Base-by-base conservation (phyloP, 2,797 vertebrate species). In the Spinibarbus caldwelli region DNA sequence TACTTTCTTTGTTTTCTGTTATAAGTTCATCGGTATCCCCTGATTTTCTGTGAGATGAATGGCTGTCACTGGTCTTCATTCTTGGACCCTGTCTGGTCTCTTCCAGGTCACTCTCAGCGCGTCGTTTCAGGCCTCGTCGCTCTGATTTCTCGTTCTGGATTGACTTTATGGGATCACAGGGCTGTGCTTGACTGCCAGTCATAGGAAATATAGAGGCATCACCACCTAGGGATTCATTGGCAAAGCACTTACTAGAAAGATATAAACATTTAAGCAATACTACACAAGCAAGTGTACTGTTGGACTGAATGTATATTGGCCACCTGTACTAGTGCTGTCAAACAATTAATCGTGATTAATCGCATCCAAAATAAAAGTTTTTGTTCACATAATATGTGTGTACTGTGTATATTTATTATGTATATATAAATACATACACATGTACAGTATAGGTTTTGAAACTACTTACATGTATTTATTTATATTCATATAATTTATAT, bases 131-230 rank as follows among this genome's bases (percentile, higher is more conserved):
- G 52, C 79, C 43, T 45, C 83, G 79, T 68, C 62, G 71, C 1
- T 70, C 85, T 0, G 38, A 11, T 17, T 45, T 64, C n/a, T 68
- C 38, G 10, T 11, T 70, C 66, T 26, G 38, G 49, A 34, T 43
- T 49, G 26, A 19, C 7, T 71, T 43, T 68, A 94, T 80, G 15
- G 91, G 89, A 64, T 88, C 88, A 83, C 94, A 95, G 57, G 95
- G 93, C 68, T 96, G 95, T 31, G 92, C 91, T 88, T 93, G 93
- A 80, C 67, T 82, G 72, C 94, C 91, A 3, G 81, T 89, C 93
- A 96, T 92, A 5, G 97, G 97, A 88, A 99, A 94, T 89, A 99
- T 99, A 80, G 98, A 98, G 34, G 97, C 97, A 62, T 99, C 98
- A 5, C 98, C 98, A 94, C 98, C 98, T 99, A 89, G 36, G 87